Base-by-base conservation (phyloP, 37 sponge, comb jelly and placozoan genomes). In the Beroe forskalii region DNA sequence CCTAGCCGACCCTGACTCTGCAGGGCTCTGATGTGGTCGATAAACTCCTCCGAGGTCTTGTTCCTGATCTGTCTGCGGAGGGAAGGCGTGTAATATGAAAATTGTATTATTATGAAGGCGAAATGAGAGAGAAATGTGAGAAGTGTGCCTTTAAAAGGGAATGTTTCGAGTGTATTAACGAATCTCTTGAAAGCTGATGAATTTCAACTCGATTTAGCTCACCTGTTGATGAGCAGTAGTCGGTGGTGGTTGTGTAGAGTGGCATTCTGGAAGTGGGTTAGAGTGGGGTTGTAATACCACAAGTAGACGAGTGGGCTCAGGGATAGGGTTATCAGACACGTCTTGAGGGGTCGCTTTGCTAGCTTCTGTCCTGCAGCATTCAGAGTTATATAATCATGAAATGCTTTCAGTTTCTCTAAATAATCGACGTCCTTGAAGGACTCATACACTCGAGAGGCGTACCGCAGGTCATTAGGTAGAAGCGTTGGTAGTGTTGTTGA, bases 311-410 rank as follows among this genome's bases (percentile, higher is more conserved):
- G 0, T 41, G 86, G 28, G 19, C 31, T n/a, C 1, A 44, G 30
- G 8, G 35, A 44, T 23, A 37, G 17, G 48, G 40, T n/a, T 22
- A 43, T 22, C n/a, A 80, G 37, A 25, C 3, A 23, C 31, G 86
- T 33, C 55, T 80, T 80, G 1, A 80, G 17, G 17, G 86, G 86
- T 20, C 41, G 40, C 55, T 41, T 44, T 8, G 30, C 48, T 38
- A 44, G 9, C 30, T 80, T 80, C 55, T 80, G 23, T 72, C 75
- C 75, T 72, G 75, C 3, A 63, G n/a, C 20, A 63, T 63, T 63
- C n/a, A n/a, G n/a, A n/a, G n/a, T n/a, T n/a, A n/a, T n/a, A n/a
- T n/a, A n/a, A n/a, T n/a, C n/a, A n/a, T n/a, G n/a, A n/a, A n/a
- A n/a, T n/a, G n/a, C n/a, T n/a, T n/a, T n/a, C n/a, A n/a, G n/a